Conservation (phyloP, 2,888 invertebrate genomes). For the Pharmacophagus antenor region DNA sequence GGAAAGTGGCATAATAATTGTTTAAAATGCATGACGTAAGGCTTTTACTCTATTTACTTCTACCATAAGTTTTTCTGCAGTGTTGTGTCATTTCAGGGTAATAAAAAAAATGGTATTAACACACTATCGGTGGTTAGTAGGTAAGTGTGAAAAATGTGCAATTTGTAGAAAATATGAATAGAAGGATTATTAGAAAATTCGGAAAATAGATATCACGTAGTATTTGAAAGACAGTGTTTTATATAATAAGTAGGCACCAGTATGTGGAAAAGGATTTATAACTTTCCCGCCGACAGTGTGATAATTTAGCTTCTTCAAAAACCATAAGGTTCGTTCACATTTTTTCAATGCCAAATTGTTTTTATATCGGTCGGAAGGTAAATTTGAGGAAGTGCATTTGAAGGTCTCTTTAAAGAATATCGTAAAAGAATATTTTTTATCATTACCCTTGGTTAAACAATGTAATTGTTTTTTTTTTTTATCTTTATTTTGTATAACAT, state of each 20-base stretch:
- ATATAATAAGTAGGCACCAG: too few relatives aligned
- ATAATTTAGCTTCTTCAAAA: constrained; percentile 8
- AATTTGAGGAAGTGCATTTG: constrained; percentile 46
- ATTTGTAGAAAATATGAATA: too few relatives aligned
- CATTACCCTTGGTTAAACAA: neutral
- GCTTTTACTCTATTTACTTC: constrained; percentile 9
- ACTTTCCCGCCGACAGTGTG: constrained; percentile 10
- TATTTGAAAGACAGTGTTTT: too few relatives aligned
- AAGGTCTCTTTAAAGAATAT: constrained; percentile 42
- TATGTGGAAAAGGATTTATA: too few relatives aligned
- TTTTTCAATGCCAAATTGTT: constrained; percentile 41
- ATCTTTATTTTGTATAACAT: neutral
- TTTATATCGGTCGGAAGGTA: constrained; percentile 42
- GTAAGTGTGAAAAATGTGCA: too few relatives aligned
- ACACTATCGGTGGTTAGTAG: too few relatives aligned
- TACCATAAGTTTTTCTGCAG: neutral
- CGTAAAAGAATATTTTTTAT: constrained; percentile 5
- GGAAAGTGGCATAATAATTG: constrained; percentile 25
- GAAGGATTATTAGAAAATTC: too few relatives aligned
- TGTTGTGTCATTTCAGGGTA: neutral
- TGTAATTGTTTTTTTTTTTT: neutral
- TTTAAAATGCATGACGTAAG: constrained; percentile 25
- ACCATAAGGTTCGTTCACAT: constrained; percentile 19
- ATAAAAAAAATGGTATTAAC: neutral
- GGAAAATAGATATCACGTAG: too few relatives aligned